phyloP scores from a whole-genome alignment of 2,113 vertebrate species.

The Syngnathoides biaculeatus region DNA sequence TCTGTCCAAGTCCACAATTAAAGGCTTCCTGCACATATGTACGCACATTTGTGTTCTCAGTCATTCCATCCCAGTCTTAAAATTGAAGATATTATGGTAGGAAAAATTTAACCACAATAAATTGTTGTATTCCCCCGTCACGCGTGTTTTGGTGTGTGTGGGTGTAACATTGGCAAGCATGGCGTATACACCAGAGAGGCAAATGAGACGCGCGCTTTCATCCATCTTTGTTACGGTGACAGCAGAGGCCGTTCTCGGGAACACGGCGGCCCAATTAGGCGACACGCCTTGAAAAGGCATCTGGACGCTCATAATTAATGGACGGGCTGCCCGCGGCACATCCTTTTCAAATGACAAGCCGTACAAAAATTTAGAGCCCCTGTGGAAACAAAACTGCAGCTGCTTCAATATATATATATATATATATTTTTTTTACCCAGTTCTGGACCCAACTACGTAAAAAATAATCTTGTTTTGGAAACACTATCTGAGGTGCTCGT shows the following conservation, averaged over 20 bases:
- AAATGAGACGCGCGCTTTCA: neutral
- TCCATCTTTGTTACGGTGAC: slow-evolving; percentile 33
- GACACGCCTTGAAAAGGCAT: slow-evolving; percentile 12
- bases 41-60: neutral
- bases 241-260: slow-evolving; percentile 17
- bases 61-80: neutral
- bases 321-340: slow-evolving; percentile 8
- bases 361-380: neutral
- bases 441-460: too few species aligned
- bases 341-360: neutral
- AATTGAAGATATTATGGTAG: neutral
- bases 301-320: slow-evolving; percentile 29
- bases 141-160: neutral
- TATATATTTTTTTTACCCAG: too few species aligned
- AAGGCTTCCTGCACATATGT: slow-evolving; percentile 6
- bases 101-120: neutral
- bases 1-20: neutral
- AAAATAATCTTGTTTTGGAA: too few species aligned
- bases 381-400: too few species aligned
- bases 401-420: too few species aligned
- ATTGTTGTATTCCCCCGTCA: neutral
- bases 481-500: too few species aligned
- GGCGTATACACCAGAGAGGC: neutral
- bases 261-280: slow-evolving; percentile 20
- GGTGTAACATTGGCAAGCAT: neutral